These are phyloP conservation scores for Zootoca vivipara DNA, from an alignment of 2,113 vertebrate genomes.

Conservation along the genomic window DNA sequence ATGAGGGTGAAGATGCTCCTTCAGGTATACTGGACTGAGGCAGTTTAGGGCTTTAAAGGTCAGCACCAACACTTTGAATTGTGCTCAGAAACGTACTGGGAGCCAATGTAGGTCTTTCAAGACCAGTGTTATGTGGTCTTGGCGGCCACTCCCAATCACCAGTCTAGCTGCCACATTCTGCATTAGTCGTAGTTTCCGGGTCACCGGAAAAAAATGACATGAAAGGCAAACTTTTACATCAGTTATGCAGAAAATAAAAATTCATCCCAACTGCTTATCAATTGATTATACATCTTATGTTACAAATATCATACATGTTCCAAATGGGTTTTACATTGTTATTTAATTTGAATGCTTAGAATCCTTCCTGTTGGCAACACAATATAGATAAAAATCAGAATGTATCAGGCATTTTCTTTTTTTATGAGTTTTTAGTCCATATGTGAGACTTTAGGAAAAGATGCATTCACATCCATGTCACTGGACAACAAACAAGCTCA, in stretches of 20 bases:
- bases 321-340: background rate
- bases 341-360: background rate
- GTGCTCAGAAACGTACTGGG: no score
- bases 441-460: background rate
- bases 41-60: no score
- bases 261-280: background rate
- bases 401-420: background rate
- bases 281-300: background rate
- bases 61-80: no score
- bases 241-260: background rate
- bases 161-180: no score
- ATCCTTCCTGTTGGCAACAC: background rate
- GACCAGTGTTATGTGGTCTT: no score
- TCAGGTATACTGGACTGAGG: no score
- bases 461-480: background rate
- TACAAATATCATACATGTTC: background rate
- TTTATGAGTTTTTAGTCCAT: background rate
- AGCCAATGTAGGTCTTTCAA: no score
- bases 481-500: background rate
- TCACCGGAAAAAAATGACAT: background rate
- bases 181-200: no score
- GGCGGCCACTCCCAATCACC: no score
- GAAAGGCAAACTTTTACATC: background rate
- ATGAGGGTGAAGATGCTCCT: no score
- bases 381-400: constrained; percentile 25